phyloP scores from a whole-genome alignment of 35 echinoderm and acorn worm species.

The Ophiothrix spiculata region DNA sequence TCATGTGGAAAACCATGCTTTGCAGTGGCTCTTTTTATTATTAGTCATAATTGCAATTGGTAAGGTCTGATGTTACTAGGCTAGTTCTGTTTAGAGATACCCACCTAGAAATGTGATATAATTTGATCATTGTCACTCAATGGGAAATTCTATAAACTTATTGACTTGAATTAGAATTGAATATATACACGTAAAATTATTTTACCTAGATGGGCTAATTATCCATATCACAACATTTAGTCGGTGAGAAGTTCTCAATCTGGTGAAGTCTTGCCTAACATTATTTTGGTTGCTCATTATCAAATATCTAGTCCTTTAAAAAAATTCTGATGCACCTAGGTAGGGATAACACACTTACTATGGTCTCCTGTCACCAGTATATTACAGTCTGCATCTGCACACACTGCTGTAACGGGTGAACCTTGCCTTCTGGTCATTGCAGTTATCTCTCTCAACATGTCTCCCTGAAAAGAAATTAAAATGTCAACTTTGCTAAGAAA shows the following conservation, averaged over 20 bases:
- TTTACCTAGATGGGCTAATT: background rate
- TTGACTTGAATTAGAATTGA: no score
- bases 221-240: background rate
- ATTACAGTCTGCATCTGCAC: constrained; percentile 83
- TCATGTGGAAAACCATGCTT: no score
- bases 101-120: no score
- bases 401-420: constrained; percentile 74
- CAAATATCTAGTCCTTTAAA: no score
- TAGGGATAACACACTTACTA: constrained; percentile 58
- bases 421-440: constrained; percentile 85
- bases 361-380: constrained; percentile 84
- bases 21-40: no score
- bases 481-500: no score
- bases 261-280: background rate
- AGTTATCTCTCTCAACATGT: constrained; percentile 64
- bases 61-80: no score
- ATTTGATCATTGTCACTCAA: no score
- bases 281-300: background rate
- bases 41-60: no score
- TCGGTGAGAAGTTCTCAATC: background rate
- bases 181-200: no score
- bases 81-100: no score
- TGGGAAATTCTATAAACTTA: no score
- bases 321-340: background rate
- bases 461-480: constrained; percentile 74